Evolutionary conservation across 2,888 invertebrate genomes (phyloP).

Genomic region (Cryptosula pallasiana): DNA sequence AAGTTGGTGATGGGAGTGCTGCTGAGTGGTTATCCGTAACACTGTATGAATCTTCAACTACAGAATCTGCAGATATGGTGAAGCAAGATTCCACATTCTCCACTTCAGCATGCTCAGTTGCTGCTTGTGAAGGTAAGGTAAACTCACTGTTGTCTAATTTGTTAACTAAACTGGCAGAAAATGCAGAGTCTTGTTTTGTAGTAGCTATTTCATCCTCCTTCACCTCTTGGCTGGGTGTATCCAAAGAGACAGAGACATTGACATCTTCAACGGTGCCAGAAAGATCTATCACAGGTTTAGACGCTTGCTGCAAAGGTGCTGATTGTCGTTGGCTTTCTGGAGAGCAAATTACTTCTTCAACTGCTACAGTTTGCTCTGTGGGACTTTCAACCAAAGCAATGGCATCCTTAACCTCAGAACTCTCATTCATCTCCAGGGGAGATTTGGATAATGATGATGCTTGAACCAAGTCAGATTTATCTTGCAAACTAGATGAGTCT

Average conservation of each 20-base stretch:
- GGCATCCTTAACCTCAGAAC: too few species aligned
- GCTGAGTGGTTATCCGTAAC: not conserved
- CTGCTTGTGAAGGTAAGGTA: not conserved
- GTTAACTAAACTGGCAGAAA: too few species aligned
- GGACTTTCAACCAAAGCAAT: too few species aligned
- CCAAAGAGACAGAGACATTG: not conserved
- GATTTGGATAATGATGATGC: too few species aligned
- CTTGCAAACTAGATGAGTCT: too few species aligned
- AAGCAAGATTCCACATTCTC: constrained; percentile 1
- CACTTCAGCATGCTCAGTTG: too few species aligned
- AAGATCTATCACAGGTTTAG: not conserved
- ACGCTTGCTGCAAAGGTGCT: too few species aligned
- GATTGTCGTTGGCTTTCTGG: too few species aligned
- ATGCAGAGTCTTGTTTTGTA: not conserved
- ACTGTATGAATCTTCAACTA: not conserved
- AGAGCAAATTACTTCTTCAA: too few species aligned
- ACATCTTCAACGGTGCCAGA: not conserved
- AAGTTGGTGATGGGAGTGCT: not conserved
- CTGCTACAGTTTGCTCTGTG: too few species aligned
- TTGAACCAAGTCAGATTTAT: too few species aligned
- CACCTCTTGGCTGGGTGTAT: not conserved
- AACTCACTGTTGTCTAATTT: not conserved
- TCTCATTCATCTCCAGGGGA: too few species aligned
- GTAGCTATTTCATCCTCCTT: not conserved
- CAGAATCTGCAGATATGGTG: not conserved